phyloP scores from a whole-genome alignment of 2,113 vertebrate genomes.

The Scopus umbretta region DNA sequence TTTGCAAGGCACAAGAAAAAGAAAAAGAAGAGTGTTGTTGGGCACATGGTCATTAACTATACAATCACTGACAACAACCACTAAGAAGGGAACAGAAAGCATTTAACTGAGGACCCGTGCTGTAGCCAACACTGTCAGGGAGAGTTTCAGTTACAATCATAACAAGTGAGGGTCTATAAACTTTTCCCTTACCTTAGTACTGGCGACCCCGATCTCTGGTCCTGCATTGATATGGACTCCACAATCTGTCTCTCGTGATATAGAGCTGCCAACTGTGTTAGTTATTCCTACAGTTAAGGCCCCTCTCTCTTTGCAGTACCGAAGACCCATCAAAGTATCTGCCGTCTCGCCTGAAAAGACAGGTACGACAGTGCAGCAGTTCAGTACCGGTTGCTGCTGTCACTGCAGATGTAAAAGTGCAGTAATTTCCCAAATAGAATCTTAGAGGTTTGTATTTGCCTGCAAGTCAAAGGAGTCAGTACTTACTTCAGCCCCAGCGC shows the following conservation, averaged over 20 bases:
- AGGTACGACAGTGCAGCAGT: neutral
- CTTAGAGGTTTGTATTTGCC: neutral
- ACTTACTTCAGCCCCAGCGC: neutral
- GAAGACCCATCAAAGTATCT: slow-evolving; percentile 91
- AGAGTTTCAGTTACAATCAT: neutral
- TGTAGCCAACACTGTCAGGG: neutral
- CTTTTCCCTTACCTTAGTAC: slow-evolving; percentile 84
- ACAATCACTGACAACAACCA: accelerated
- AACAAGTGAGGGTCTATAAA: accelerated
- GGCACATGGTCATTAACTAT: neutral
- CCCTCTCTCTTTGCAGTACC: slow-evolving; percentile 93
- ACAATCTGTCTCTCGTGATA: slow-evolving; percentile 95
- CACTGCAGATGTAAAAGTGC: neutral
- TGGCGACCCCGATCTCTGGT: slow-evolving; percentile 95
- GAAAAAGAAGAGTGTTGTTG: accelerated
- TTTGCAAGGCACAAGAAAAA: neutral
- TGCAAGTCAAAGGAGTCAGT: neutral
- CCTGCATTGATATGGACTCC: slow-evolving; percentile 98
- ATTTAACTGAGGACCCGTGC: neutral
- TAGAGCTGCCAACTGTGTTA: slow-evolving; percentile 98
- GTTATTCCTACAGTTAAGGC: slow-evolving; percentile 94
- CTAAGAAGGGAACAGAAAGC: neutral
- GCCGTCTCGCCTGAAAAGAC: slow-evolving; percentile 88
- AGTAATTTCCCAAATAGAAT: accelerated
- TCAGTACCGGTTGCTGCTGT: too few relatives aligned